Conservation (phyloP, 2,113 vertebrate genomes). For the Plecturocebus donacophilus region DNA sequence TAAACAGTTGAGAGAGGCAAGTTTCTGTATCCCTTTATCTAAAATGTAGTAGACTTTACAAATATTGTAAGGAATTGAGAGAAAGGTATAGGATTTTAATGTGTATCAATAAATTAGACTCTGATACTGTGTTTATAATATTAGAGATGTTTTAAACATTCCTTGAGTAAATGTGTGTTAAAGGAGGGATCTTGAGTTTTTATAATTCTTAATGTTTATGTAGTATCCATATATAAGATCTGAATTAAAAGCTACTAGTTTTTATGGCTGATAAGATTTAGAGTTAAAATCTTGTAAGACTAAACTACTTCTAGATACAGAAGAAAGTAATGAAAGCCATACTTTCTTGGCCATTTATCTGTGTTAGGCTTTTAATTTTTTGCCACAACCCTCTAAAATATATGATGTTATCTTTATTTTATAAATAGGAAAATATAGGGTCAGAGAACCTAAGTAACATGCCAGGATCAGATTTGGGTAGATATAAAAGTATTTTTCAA, state of each 20-base stretch:
- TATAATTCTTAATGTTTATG: conserved; percentile 18
- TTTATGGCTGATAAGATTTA: conserved; percentile 36
- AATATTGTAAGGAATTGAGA: conserved; percentile 21
- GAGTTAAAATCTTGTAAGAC: conserved; percentile 39
- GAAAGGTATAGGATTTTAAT: not conserved
- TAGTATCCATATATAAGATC: conserved; percentile 32
- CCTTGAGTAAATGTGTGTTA: conserved; percentile 11
- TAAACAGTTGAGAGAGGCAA: conserved; percentile 18
- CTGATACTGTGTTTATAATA: conserved; percentile 2
- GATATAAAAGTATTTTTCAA: not conserved
- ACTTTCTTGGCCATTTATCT: conserved; percentile 35
- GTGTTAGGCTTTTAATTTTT: conserved; percentile 29
- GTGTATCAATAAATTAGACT: not conserved
- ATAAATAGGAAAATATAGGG: not conserved
- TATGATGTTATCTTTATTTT: not conserved
- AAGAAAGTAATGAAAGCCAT: conserved; percentile 14
- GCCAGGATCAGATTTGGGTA: not conserved
- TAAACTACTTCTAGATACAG: not conserved
- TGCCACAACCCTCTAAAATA: not conserved
- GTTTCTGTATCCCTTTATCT: conserved; percentile 15
- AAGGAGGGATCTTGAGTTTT: conserved; percentile 39
- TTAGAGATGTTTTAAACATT: conserved; percentile 32
- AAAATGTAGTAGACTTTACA: conserved; percentile 38
- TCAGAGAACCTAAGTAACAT: conserved; percentile 12
- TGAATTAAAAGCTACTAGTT: conserved; percentile 13